Percentiles rank a stretch among this genome's conserved stretches.
Evolutionary conservation across 2,888 invertebrate species (phyloP).

Genomic region (Junonia oenone): DNA sequence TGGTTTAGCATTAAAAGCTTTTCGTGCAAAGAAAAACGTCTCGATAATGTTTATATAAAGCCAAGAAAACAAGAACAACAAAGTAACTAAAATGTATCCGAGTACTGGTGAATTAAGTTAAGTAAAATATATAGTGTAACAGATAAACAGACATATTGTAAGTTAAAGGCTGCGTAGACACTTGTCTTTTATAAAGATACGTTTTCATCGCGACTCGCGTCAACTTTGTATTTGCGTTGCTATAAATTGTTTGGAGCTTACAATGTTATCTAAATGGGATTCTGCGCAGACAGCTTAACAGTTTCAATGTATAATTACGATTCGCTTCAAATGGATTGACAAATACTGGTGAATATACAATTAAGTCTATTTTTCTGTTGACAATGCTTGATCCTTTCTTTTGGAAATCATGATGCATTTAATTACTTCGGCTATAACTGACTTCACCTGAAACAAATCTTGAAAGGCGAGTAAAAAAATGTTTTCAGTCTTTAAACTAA

Average conservation of each 20-base stretch:
- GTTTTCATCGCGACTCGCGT: conserved; percentile 6
- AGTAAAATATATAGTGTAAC: conserved; percentile 8
- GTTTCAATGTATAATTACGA: neutral
- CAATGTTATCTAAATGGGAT: conserved; percentile 1
- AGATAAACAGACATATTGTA: conserved; percentile 2
- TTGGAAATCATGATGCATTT: no score
- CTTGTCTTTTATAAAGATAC: conserved; percentile 4
- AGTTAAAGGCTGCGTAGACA: conserved; percentile 13
- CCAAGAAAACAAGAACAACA: neutral
- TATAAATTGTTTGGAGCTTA: conserved; percentile 4
- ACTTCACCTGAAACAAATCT: no score
- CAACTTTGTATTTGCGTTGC: neutral
- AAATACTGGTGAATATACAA: no score
- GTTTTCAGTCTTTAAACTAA: no score
- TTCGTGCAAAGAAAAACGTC: neutral
- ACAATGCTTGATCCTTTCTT: no score
- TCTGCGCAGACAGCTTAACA: neutral
- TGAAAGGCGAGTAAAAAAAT: no score
- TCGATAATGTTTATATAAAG: neutral
- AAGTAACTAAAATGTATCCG: neutral
- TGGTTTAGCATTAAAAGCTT: neutral
- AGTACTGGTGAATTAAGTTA: conserved; percentile 3
- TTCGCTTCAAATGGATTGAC: neutral
- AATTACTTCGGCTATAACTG: no score
- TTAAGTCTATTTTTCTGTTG: no score